These are phyloP conservation scores for Celastrina argiolus DNA, from an alignment of 2,888 invertebrate species.

Conservation along the genomic window DNA sequence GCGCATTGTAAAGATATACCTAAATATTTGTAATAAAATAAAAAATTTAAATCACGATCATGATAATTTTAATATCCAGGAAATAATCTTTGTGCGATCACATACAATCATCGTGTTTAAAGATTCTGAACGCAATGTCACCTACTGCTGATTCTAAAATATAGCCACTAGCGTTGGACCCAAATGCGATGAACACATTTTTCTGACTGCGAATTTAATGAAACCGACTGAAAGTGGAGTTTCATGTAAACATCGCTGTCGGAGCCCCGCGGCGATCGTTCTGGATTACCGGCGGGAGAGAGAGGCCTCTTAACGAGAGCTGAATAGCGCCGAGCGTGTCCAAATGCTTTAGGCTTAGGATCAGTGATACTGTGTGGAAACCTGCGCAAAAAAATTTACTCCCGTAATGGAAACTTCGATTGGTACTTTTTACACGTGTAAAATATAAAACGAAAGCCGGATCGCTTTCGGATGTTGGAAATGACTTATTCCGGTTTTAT, in stretches of 20 bases:
- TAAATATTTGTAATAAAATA: too few relatives aligned
- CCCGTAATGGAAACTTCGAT: slow-evolving; percentile 28
- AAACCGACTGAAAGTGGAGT: slow-evolving; percentile 38
- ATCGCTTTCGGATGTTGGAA: background rate
- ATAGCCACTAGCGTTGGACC: slow-evolving; percentile 2
- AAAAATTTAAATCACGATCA: too few relatives aligned
- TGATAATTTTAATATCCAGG: too few relatives aligned
- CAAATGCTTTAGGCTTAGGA: slow-evolving; percentile 35
- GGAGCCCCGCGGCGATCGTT: slow-evolving; percentile 39
- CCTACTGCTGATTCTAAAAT: slow-evolving; percentile 9
- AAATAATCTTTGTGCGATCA: too few relatives aligned
- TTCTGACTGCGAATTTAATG: slow-evolving; percentile 21
- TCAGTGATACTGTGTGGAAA: slow-evolving; percentile 35
- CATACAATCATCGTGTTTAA: too few relatives aligned
- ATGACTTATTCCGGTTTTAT: background rate
- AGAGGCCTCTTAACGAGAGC: slow-evolving; percentile 32
- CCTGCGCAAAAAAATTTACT: slow-evolving; percentile 36
- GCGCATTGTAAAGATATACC: too few relatives aligned
- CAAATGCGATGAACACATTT: slow-evolving; percentile 20
- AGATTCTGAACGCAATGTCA: background rate
- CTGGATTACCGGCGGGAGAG: slow-evolving; percentile 38
- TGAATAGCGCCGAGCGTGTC: slow-evolving; percentile 35
- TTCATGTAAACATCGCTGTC: slow-evolving; percentile 45
- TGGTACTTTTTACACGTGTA: slow-evolving; percentile 23
- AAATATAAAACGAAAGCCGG: background rate